Base-by-base conservation (phyloP, 37 sponge, comb jelly and placozoan genomes). In the Oopsacas minuta region DNA sequence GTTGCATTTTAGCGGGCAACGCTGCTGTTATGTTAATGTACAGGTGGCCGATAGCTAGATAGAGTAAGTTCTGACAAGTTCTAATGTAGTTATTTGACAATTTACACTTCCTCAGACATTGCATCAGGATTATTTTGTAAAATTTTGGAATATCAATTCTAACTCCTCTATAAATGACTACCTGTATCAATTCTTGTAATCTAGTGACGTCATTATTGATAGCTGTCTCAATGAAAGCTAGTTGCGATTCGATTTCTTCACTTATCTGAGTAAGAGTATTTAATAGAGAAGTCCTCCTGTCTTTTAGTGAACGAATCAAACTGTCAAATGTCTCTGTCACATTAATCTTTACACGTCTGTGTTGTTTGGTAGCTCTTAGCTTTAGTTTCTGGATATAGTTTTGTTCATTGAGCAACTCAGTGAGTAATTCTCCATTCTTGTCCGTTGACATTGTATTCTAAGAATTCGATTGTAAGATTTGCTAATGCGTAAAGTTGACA, bases 271-370 rank as follows among this genome's bases (percentile, higher is more conserved):
- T 32, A 34, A 61, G 75, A 20, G 75, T 61, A 34, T 3, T 12
- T 5, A 61, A 34, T 10, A 61, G 75, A 12, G 7, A 61, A 3
- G 5, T n/a, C 20, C 75, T 10, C 30, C 75, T 61, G 32, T 61
- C 75, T 34, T 61, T 61, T 34, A 61, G 75, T 20, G 22, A 3
- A 3, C 30, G 7, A 25, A 61, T 10, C 22, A 61, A 12, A 61
- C 75, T 61, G 75, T 61, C 75, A n/a, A 61, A 61, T 34, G 75
- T 61, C 17, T 61, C 75, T 25, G 30, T n/a, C 22, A 61, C 75
- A 3, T 61, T 61, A 61, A 32, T n/a, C 75, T 34, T 3, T 3
- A 61, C 75, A 3, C 75, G 7, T 3, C 30, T n/a, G 75, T 61
- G 75, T 34, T 61, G 75, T 34, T 61, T 61, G 22, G 75, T 61